Percentiles rank a stretch among this genome's conserved stretches.
Evolutionary conservation across 2,888 invertebrate species (phyloP).

Genomic region (Lasioglossum villosulum): DNA sequence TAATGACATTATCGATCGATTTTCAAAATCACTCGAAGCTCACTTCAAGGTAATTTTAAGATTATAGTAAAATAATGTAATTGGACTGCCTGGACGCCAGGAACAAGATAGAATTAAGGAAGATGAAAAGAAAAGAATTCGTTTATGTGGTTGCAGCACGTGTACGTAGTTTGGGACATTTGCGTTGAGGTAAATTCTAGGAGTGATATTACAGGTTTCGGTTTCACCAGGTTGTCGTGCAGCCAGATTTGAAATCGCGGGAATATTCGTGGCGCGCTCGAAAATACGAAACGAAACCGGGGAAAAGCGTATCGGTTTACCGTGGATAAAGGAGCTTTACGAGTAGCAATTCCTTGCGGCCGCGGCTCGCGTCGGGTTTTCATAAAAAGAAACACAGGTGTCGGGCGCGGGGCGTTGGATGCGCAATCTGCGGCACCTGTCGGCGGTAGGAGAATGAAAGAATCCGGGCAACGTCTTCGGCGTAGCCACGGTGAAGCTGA

Average conservation of each 20-base stretch:
- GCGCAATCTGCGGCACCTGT: conserved; percentile 72
- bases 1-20: background rate
- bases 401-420: conserved; percentile 31
- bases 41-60: background rate
- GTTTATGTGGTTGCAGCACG: background rate
- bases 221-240: background rate
- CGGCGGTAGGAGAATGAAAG: conserved; percentile 58
- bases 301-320: conserved; percentile 41
- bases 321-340: conserved; percentile 46
- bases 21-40: background rate
- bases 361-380: conserved; percentile 50
- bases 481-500: conserved; percentile 40
- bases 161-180: background rate
- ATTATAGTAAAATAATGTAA: background rate
- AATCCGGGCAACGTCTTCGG: conserved; percentile 55
- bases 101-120: background rate
- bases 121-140: background rate
- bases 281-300: conserved; percentile 24
- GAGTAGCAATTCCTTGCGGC: conserved; percentile 49
- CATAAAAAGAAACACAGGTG: conserved; percentile 73
- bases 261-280: conserved; percentile 22
- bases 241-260: background rate
- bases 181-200: background rate
- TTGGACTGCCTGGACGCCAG: background rate
- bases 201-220: background rate